Conservation (phyloP, 2,888 invertebrate species). For the Theodoxus fluviatilis region DNA sequence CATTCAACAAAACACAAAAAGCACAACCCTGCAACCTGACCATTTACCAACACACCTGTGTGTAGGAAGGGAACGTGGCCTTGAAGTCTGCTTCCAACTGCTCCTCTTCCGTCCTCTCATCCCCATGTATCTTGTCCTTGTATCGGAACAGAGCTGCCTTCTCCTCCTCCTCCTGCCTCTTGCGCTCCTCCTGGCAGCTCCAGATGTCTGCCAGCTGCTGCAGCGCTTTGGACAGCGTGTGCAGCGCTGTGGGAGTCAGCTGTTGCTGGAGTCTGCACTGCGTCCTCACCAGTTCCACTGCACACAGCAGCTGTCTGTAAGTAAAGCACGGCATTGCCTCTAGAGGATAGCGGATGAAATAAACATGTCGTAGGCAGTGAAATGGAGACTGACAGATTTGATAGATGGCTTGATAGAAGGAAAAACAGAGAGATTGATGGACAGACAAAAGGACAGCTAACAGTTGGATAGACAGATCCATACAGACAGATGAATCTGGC, state of each 20-base stretch:
- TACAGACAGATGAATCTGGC: too few relatives aligned
- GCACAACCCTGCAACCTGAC: too few relatives aligned
- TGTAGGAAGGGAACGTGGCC: constrained; percentile 64
- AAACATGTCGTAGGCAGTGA: background rate
- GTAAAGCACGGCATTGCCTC: background rate
- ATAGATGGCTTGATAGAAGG: background rate
- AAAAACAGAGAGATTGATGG: too few relatives aligned
- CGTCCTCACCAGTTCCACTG: constrained; percentile 76
- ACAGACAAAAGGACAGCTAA: too few relatives aligned
- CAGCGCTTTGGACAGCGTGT: constrained; percentile 46
- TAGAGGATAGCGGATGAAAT: background rate
- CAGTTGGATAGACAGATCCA: too few relatives aligned
- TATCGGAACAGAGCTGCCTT: constrained; percentile 74
- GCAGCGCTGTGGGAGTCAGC: constrained; percentile 38
- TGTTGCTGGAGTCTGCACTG: constrained; percentile 70
- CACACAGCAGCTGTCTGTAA: constrained; percentile 67
- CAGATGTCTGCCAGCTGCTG: constrained; percentile 74
- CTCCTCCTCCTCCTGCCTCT: constrained; percentile 75
- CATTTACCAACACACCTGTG: too few relatives aligned
- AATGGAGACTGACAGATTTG: background rate
- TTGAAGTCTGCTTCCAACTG: constrained; percentile 59
- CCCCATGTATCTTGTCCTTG: constrained; percentile 57
- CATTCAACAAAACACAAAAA: too few relatives aligned
- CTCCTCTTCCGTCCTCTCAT: constrained; percentile 63
- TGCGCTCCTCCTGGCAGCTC: constrained; percentile 78